Percentiles rank a stretch among this genome's conserved stretches.
Evolutionary conservation across 2,113 vertebrate species (phyloP).

Genomic region (Tachysurus vachellii): DNA sequence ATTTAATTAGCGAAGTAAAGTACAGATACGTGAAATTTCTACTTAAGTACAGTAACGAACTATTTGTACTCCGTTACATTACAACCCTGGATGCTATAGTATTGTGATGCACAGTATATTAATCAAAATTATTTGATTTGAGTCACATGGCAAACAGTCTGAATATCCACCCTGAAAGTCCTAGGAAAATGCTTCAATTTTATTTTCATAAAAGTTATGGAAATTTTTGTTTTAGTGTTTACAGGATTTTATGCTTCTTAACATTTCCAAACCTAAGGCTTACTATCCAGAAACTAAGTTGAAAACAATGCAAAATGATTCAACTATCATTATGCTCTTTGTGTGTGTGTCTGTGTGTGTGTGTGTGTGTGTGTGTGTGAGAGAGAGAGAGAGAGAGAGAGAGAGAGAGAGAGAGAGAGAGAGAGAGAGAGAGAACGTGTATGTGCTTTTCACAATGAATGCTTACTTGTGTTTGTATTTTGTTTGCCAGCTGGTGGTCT

Average conservation of each 20-base stretch:
- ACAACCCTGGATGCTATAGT: too few relatives aligned
- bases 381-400: too few relatives aligned
- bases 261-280: background rate
- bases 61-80: too few relatives aligned
- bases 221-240: background rate
- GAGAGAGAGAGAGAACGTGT: background rate
- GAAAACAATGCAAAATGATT: background rate
- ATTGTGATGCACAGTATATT: too few relatives aligned
- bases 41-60: too few relatives aligned
- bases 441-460: background rate
- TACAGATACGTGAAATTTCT: too few relatives aligned
- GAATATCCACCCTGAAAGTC: background rate
- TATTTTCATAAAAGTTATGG: background rate
- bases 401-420: too few relatives aligned
- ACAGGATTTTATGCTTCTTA: background rate
- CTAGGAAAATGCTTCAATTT: background rate
- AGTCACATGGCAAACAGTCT: background rate
- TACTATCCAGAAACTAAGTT: background rate
- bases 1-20: too few relatives aligned
- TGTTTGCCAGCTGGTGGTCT: slow-evolving; percentile 20
- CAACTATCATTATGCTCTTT: background rate
- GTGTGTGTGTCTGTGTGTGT: too few relatives aligned
- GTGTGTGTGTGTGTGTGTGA: background rate
- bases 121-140: background rate
- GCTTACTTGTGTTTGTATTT: slow-evolving; percentile 5